Base-by-base conservation (phyloP, 2,888 invertebrate genomes). In the Drosophila mayaguana region DNA sequence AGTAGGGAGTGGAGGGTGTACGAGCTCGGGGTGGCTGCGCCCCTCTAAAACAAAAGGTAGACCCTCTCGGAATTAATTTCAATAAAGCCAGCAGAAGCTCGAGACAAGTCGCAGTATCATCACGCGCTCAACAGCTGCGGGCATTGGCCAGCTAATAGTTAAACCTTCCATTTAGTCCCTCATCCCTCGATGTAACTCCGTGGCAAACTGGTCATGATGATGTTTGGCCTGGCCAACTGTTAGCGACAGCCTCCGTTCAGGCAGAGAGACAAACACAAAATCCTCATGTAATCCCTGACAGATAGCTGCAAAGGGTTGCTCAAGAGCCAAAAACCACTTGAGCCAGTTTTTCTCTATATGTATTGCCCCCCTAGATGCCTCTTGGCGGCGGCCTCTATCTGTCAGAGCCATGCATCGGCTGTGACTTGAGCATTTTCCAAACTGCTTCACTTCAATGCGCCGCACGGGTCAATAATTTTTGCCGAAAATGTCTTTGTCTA, bases 341-440 rank as follows among this genome's bases (percentile, higher is more conserved):
- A 79, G 66, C 79, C 57, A 63, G 79, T 78, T 78, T 69, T 46
- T 46, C 40, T 14, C 48, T 20, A 36, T 56, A 36, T n/a, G 3
- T 20, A 5, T 16, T 20, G 11, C 22, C 16, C 3, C 45, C 14
- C 32, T 32, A 8, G 25, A 18, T 25, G 2, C 8, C 18, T 50
- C 5, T 43, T 45, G 56, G 61, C 72, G 75, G 55, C 64, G 62
- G 72, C 62, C 78, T 64, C 66, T 78, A 78, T 78, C 75, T 79
- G 77, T 73, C 77, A 80, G 48, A 50, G 56, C 61, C 76, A 80
- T 74, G 48, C 74, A 25, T 45, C 55, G 51, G 57, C 28, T 70
- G 63, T 86, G 88, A 86, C 88, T 88, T 71, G 86, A 82, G 82
- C 71, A 88, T 86, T 86, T 84, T 83, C 82, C 75, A 78, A 78